These are phyloP conservation scores for Junco hyemalis DNA, from an alignment of 2,113 vertebrate genomes.

Conservation along the genomic window DNA sequence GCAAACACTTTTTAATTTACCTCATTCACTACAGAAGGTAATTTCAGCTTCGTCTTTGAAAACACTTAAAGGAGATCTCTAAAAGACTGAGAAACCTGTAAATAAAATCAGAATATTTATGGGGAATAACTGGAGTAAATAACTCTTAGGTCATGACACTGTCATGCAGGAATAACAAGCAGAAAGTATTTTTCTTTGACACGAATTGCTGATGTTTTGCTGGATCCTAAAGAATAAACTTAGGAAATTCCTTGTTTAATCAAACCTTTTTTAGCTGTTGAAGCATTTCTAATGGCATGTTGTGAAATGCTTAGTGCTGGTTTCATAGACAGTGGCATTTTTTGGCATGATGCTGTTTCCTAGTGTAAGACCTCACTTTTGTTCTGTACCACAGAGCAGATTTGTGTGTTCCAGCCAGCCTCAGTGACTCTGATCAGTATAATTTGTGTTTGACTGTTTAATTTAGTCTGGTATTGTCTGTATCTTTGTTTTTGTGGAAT, in stretches of 20 bases:
- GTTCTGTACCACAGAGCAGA: neutral
- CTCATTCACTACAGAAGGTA: neutral
- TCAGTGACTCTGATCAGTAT: neutral
- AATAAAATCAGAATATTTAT: slow-evolving; percentile 13
- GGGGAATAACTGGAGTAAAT: slow-evolving; percentile 46
- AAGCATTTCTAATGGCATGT: neutral
- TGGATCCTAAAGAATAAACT: neutral
- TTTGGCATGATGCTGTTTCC: neutral
- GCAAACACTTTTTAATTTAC: neutral
- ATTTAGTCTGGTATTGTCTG: neutral
- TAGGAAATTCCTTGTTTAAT: neutral
- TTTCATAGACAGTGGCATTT: neutral
- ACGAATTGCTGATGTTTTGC: neutral
- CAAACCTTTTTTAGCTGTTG: neutral
- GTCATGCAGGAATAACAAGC: neutral
- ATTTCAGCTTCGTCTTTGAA: neutral
- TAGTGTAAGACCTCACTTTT: neutral
- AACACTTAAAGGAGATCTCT: neutral
- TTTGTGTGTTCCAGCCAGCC: neutral
- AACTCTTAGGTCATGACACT: neutral
- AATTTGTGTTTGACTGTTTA: neutral
- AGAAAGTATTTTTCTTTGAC: neutral
- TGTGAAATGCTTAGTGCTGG: neutral
- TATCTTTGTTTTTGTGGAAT: neutral
- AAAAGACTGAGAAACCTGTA: slow-evolving; percentile 27